Evolutionary conservation across 1,140 invertebrate species (phyloP), one percentile per base, ranked within the genome.

Genomic region (Homarus americanus): DNA sequence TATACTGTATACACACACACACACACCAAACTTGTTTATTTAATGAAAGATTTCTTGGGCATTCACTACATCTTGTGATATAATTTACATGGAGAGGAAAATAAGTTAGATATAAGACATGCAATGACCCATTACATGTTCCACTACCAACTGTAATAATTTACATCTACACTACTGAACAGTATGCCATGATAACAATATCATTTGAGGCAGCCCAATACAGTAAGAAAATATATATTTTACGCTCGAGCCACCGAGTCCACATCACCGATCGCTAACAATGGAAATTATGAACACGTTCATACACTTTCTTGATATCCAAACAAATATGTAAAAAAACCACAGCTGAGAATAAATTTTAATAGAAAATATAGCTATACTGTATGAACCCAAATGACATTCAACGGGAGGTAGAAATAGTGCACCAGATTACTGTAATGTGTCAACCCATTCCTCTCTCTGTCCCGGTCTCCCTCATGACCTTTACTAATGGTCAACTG

Each of bases 201-300:
- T 63, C 41, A 84, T 66, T 69, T 41, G n/a, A 69, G 38, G 40
- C 83, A 53, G 82, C 36, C 34, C 38, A 73, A 75, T 76, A 76
- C 83, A 86, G 83, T 86, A 86, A 53, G 83, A 86, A 86, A 86
- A 86, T 86, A 86, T 86, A 76, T 66, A 86, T 53, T 86, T 86
- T 86, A 86, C 83, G 76, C 44, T 40, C 72, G 53, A 4, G n/a
- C 36, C 72, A 86, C 72, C n/a, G 76, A 49, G 44, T 44, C 41
- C 72, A 36, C 32, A 69, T 32, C 32, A 69, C 63, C 49, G 36
- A 38, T 20, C 36, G 41, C 17, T 38, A 63, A 82, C 32, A 15
- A 82, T 82, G 17, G 63, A 82, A 58, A 63, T 24, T 82, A 58
- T 34, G 34, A 17, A 82, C 36, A 82, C 20, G 20, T n/a, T 20